These are phyloP conservation scores for Notarius lentiginosus DNA, from an alignment of 2,113 vertebrate genomes.

Conservation along the genomic window DNA sequence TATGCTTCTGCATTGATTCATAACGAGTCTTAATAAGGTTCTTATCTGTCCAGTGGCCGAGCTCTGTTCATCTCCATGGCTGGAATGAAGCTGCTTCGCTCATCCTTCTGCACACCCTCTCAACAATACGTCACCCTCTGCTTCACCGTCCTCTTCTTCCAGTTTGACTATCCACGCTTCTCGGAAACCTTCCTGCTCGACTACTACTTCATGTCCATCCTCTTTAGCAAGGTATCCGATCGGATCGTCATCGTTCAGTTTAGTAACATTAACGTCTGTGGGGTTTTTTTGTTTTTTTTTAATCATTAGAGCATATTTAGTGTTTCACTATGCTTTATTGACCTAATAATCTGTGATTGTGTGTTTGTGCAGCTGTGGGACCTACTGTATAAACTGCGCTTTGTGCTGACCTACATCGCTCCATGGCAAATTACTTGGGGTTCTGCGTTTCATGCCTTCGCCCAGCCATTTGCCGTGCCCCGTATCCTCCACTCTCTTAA, in stretches of 20 bases:
- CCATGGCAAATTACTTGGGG: conserved; percentile 95
- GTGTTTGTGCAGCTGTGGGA: conserved; percentile 81
- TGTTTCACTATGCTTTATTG: background rate
- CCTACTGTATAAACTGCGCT: conserved; percentile 87
- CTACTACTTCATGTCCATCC: conserved; percentile 89
- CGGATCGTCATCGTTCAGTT: background rate
- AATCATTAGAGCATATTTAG: background rate
- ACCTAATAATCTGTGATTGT: background rate
- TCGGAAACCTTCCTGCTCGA: conserved; percentile 88
- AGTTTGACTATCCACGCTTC: conserved; percentile 85
- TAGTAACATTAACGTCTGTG: background rate
- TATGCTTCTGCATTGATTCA: background rate
- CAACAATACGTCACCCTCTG: conserved; percentile 87
- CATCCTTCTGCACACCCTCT: conserved; percentile 82
- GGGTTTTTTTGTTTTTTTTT: background rate
- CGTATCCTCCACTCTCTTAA: conserved; percentile 75
- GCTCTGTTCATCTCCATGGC: conserved; percentile 86
- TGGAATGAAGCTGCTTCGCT: conserved; percentile 87
- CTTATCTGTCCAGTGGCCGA: conserved; percentile 69
- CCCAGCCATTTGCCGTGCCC: conserved; percentile 90
- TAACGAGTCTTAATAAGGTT: background rate
- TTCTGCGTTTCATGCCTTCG: conserved; percentile 89
- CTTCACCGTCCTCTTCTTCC: conserved; percentile 90
- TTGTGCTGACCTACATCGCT: conserved; percentile 89
- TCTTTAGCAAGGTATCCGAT: conserved; percentile 84